phyloP scores from a whole-genome alignment of 1,140 invertebrate species.

The Oscheius sp. region DNA sequence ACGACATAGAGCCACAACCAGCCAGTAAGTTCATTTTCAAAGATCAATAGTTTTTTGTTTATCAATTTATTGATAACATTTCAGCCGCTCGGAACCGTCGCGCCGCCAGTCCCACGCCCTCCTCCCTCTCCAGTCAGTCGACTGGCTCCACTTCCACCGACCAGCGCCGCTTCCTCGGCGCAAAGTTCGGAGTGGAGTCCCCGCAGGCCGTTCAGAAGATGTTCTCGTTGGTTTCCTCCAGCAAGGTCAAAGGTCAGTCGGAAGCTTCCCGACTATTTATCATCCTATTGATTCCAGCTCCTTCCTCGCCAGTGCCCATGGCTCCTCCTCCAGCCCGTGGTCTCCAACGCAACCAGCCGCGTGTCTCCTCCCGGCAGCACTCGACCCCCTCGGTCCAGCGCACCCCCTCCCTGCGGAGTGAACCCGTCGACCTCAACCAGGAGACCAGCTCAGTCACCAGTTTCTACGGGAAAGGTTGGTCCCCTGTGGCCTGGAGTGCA shows the following conservation, averaged over 20 bases:
- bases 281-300: conserved; percentile 14
- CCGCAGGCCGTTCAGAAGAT: conserved; percentile 91
- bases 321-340: conserved; percentile 8
- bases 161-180: conserved; percentile 16
- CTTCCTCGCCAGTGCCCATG: background rate
- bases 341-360: conserved; percentile 24
- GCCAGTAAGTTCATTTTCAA: conserved; percentile 10
- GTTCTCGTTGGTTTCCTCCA: conserved; percentile 71
- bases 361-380: conserved; percentile 40
- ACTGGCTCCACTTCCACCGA: conserved; percentile 64
- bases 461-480: conserved; percentile 34
- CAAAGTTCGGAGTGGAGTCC: conserved; percentile 75
- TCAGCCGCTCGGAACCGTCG: conserved; percentile 66
- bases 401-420: conserved; percentile 76
- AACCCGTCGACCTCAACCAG: conserved; percentile 82
- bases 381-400: conserved; percentile 67
- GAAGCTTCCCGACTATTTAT: conserved; percentile 55
- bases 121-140: conserved; percentile 72
- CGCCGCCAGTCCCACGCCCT: conserved; percentile 82
- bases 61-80: conserved; percentile 42
- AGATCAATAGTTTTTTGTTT: background rate
- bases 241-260: conserved; percentile 20
- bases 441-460: conserved; percentile 92
- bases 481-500: background rate
- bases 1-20: conserved; percentile 77